These are phyloP conservation scores for Alosa sapidissima DNA, from an alignment of 2,797 vertebrate genomes.

Conservation along the genomic window DNA sequence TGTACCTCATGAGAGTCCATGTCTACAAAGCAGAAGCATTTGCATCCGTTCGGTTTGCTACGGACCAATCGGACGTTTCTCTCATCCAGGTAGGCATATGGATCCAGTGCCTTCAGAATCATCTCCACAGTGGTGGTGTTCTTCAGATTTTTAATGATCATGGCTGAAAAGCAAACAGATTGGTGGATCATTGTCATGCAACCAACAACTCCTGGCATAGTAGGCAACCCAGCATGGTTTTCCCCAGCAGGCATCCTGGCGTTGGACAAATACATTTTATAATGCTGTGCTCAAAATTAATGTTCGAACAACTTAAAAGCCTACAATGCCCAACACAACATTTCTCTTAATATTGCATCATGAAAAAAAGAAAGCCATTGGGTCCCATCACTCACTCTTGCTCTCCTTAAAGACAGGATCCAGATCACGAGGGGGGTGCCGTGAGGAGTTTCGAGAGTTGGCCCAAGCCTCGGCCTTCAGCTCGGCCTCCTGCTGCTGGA, in stretches of 20 bases:
- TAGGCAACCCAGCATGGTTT: not conserved
- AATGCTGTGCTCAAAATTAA: no score
- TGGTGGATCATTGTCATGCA: not conserved
- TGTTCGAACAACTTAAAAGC: no score
- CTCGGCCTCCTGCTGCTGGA: constrained; percentile 67
- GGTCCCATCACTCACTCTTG: constrained; percentile 68
- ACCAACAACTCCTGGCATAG: not conserved
- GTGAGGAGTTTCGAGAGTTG: constrained; percentile 55
- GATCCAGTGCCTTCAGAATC: constrained; percentile 88
- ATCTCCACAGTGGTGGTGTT: constrained; percentile 87
- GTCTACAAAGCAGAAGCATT: constrained; percentile 96
- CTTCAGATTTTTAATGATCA: constrained; percentile 93
- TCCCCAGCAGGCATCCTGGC: not conserved
- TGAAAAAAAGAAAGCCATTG: no score
- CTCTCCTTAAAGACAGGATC: constrained; percentile 76
- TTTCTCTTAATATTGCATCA: no score
- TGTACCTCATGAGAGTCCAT: constrained; percentile 92
- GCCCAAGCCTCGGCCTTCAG: constrained; percentile 66
- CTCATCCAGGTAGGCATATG: constrained; percentile 88
- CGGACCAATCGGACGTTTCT: constrained; percentile 92
- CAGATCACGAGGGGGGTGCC: constrained; percentile 48
- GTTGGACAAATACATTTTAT: no score
- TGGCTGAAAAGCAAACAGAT: constrained; percentile 70
- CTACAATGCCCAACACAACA: no score
- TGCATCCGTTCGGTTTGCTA: constrained; percentile 85